These are phyloP conservation scores for Sclerurus mexicanus DNA, from an alignment of 2,113 vertebrate species.

Conservation along the genomic window DNA sequence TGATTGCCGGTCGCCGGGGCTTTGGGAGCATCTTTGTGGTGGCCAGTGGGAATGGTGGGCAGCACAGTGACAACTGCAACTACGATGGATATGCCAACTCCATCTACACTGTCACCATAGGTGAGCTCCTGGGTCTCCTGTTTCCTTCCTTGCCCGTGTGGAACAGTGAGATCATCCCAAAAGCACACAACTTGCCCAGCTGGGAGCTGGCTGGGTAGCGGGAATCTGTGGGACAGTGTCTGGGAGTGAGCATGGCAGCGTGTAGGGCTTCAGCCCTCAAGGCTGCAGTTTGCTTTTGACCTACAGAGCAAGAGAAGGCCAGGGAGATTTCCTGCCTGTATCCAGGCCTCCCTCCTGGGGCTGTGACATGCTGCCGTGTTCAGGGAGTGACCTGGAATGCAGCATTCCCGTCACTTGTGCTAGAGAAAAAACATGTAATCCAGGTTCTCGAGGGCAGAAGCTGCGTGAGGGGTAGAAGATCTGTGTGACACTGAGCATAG, in stretches of 20 bases:
- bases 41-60: slow-evolving; percentile 95
- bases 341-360: not conserved
- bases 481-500: not conserved
- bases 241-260: accelerated
- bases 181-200: not conserved
- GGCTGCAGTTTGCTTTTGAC: not conserved
- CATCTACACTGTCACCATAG: slow-evolving; percentile 96
- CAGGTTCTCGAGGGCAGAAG: not conserved
- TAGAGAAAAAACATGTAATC: not conserved
- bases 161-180: accelerated
- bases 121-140: slow-evolving; percentile 39
- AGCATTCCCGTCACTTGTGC: not conserved
- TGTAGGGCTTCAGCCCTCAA: not conserved
- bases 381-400: not conserved
- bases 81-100: slow-evolving; percentile 98
- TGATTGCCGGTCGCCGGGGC: slow-evolving; percentile 89
- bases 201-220: not conserved
- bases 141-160: not conserved
- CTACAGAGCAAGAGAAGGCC: not conserved
- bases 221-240: not conserved
- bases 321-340: accelerated
- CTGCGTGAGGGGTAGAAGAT: not conserved
- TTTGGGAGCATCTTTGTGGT: slow-evolving; percentile 98
- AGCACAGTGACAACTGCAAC: slow-evolving; percentile 94
- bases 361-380: accelerated